Base-by-base conservation (phyloP, 2,113 vertebrate genomes). In the Coracopsis vasa region DNA sequence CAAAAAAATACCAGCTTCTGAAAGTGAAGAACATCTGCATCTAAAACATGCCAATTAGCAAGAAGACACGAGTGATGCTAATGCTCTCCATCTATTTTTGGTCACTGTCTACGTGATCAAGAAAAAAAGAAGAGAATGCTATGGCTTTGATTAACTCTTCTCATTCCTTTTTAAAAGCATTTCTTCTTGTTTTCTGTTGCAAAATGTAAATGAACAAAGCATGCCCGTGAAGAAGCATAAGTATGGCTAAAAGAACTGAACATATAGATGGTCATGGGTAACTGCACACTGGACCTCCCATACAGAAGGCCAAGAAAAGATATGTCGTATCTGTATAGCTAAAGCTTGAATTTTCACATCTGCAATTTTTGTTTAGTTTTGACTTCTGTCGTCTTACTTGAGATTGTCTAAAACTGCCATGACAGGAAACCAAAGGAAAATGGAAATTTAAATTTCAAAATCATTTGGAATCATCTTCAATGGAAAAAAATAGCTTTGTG, bases 21-120 rank as follows among this genome's bases (percentile, higher is more conserved):
- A 91, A 92, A 98, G 97, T 97, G 95, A 97, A 98, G 97, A 98
- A 98, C 98, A 98, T 98, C 98, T 98, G 98, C 98, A 98, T 98
- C 97, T 96, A 97, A 97, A 98, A 79, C 97, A 97, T 47, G 23
- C 97, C 98, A 98, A 98, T 98, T 98, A 98, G 87, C 97, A 94
- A 97, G 96, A 98, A 98, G 97, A 97, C 96, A 95, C 15, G 85
- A 97, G 90, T 74, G 82, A 92, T 97, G 98, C 97, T 97, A 97
- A 96, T 28, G 54, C 94, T 45, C 80, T 73, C 18, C 2, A 42
- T 97, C 96, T 98, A 98, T 98, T 98, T 98, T 98, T 97, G 98
- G 92, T 97, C 95, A 94, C 90, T 93, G 86, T 45, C 95, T 96
- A 93, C 79, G 91, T 89, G 97, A 97, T 97, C 85, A 92, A 92